Conservation (phyloP, 2,888 invertebrate species). For the Dryomyza anilis region DNA sequence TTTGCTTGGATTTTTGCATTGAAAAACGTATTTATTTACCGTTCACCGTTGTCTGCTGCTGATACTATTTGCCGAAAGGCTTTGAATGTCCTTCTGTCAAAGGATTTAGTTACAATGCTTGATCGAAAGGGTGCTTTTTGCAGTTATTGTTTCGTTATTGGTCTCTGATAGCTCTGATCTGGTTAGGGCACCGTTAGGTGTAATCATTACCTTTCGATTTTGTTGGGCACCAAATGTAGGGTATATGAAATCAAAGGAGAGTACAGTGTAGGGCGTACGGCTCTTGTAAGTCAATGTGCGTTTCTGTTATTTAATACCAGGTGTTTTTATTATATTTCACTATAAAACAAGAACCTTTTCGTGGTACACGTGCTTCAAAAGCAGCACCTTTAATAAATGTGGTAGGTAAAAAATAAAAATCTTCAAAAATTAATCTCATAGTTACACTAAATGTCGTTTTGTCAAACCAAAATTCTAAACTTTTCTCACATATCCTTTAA, state of each 20-base stretch:
- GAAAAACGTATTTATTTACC: constrained; percentile 20
- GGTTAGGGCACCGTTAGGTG: constrained; percentile 2
- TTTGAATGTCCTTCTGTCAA: constrained; percentile 26
- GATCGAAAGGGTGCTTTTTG: constrained; percentile 32
- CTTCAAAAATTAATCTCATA: no score
- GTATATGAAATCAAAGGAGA: constrained; percentile 14
- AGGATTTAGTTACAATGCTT: constrained; percentile 43
- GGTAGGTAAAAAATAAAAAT: neutral
- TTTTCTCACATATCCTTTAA: neutral
- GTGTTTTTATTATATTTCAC: constrained; percentile 2
- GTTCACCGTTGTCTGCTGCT: neutral
- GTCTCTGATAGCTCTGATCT: neutral
- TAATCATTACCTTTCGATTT: constrained; percentile 23
- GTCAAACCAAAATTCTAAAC: neutral
- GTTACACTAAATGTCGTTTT: no score
- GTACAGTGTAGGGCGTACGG: no score
- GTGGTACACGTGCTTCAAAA: neutral
- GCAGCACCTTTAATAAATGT: neutral
- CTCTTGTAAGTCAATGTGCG: no score
- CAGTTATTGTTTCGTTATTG: neutral
- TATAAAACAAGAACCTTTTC: no score
- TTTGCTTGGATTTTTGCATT: neutral
- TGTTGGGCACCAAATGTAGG: no score
- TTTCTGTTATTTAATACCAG: neutral
- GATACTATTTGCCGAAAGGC: neutral